These are phyloP conservation scores for Brachionus sp. DNA, from an alignment of 1,140 invertebrate genomes.

Conservation along the genomic window DNA sequence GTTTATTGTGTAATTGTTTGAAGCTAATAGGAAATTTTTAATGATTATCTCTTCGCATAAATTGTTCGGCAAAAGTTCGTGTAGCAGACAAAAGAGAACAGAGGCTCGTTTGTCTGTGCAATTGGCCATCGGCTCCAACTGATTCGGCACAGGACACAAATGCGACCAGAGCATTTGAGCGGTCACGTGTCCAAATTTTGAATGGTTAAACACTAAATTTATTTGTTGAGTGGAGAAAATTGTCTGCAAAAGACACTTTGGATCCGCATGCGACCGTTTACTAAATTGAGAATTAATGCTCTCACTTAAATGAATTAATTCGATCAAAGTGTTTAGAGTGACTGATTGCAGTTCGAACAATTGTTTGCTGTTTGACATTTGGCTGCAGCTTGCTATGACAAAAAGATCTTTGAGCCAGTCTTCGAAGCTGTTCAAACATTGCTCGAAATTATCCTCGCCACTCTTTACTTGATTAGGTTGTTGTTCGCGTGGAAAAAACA, in stretches of 20 bases:
- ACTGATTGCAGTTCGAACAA: constrained; percentile 35
- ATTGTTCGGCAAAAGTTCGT: constrained; percentile 25
- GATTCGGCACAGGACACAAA: background rate
- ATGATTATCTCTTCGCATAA: constrained; percentile 34
- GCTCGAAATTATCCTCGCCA: background rate
- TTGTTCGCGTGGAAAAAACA: constrained; percentile 37
- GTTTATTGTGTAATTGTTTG: background rate
- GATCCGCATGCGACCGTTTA: background rate
- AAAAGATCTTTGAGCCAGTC: constrained; percentile 43
- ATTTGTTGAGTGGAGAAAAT: background rate
- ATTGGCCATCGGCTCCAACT: background rate
- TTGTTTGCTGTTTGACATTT: background rate
- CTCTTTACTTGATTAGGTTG: background rate
- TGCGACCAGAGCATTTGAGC: constrained; percentile 39
- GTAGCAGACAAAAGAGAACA: background rate
- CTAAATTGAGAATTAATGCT: background rate
- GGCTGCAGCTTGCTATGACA: background rate
- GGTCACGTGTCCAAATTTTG: background rate
- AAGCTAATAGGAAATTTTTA: background rate
- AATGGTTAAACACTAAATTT: background rate
- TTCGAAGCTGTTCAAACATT: background rate
- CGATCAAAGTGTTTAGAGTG: constrained; percentile 22
- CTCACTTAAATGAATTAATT: constrained; percentile 1
- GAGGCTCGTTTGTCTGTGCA: constrained; percentile 34
- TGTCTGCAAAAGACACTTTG: constrained; percentile 1